These are phyloP conservation scores for Onychomys arenicola DNA, from an alignment of 2,797 vertebrate species.

Conservation along the genomic window DNA sequence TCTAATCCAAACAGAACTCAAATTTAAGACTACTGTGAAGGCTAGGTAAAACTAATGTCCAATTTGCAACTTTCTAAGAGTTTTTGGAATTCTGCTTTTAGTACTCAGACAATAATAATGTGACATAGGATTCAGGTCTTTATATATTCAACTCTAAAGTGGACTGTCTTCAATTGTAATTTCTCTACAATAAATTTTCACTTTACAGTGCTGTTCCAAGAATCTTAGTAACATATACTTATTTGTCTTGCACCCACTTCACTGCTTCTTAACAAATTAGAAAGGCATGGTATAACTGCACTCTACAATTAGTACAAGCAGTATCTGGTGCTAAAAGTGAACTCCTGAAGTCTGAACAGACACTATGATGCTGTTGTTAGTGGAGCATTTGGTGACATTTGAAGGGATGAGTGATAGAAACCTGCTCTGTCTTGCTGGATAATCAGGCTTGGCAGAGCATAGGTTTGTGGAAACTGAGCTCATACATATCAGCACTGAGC, in stretches of 20 bases:
- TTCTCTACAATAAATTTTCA: not conserved
- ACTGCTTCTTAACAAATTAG: constrained; percentile 21
- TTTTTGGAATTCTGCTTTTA: not conserved
- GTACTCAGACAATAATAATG: not conserved
- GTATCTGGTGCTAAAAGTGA: not conserved
- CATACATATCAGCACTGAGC: not conserved
- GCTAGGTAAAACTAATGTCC: not conserved
- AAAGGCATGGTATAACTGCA: not conserved
- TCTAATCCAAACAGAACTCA: not conserved
- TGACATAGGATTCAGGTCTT: constrained; percentile 5
- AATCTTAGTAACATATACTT: not conserved
- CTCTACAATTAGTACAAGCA: not conserved
- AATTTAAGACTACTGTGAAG: constrained; percentile 16
- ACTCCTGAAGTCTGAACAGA: not conserved
- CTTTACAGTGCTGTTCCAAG: not conserved
- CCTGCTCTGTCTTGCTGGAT: not conserved
- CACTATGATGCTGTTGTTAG: not conserved
- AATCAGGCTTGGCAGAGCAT: not conserved
- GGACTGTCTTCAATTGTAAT: not conserved
- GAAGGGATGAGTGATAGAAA: not conserved
- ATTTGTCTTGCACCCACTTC: not conserved
- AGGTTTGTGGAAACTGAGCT: not conserved
- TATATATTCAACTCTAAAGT: not conserved
- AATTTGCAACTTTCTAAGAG: not conserved
- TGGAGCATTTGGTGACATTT: not conserved